Evolutionary conservation across 2,888 invertebrate species (phyloP).

Genomic region (Crepidodera aurea): DNA sequence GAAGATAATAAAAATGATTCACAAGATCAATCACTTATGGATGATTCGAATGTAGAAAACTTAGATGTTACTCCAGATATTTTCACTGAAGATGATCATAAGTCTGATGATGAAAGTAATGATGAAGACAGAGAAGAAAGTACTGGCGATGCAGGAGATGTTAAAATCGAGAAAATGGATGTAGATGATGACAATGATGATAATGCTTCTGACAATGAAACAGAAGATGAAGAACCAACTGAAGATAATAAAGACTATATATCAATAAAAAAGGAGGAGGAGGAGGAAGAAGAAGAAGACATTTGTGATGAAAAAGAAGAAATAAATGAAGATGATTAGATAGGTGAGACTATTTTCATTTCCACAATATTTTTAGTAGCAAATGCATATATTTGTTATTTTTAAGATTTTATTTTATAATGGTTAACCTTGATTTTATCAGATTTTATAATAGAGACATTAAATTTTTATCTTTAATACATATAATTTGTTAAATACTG

Average conservation of each 20-base stretch:
- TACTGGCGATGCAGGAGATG: conserved; percentile 11
- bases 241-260: conserved; percentile 23
- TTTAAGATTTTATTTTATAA: neutral
- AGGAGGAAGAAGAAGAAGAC: neutral
- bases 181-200: conserved; percentile 36
- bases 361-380: neutral
- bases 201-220: conserved; percentile 27
- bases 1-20: conserved; percentile 15
- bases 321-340: neutral
- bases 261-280: neutral
- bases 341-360: conserved; percentile 7
- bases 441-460: neutral
- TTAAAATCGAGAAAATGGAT: conserved; percentile 29
- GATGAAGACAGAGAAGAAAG: conserved; percentile 23
- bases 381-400: neutral
- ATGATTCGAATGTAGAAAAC: conserved; percentile 27
- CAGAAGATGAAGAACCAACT: conserved; percentile 19
- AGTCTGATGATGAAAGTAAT: conserved; percentile 32
- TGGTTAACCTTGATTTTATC: neutral
- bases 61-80: conserved; percentile 38
- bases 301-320: conserved; percentile 4
- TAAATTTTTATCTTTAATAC: no score
- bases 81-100: conserved; percentile 31
- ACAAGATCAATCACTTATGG: conserved; percentile 1
- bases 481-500: no score